Base-by-base conservation (phyloP, 2,797 vertebrate genomes). In the Sebastes itinus region DNA sequence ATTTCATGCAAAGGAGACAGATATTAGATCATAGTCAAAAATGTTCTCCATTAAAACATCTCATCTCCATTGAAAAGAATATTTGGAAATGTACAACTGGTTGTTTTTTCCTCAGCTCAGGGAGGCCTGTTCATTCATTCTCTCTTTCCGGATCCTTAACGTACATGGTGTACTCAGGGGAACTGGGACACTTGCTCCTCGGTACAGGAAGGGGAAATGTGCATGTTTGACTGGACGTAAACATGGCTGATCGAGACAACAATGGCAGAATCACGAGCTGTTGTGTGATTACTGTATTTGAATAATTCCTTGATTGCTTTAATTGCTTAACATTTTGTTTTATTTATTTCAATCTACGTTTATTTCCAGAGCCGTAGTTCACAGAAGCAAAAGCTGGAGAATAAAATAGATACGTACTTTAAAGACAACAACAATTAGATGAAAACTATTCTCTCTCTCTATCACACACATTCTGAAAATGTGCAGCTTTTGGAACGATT, bases 141-240 rank as follows among this genome's bases (percentile, higher is more conserved):
- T 60, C 55, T 83, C 46, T 60, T 69, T 61, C 60, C 27, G 42
- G 76, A 72, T 76, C 61, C 82, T 72, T 56, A 75, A 80, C 30
- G 64, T 79, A 79, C 71, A 81, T 5, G 2, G 42, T 65, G 75
- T 80, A 23, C 78, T 72, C 59, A 4, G 13, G 78, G 70, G 84
- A 85, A 60, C 72, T 63, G 63, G 58, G 30, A 75, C 13, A 59
- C 68, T 46, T 58, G 74, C 66, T 72, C 58, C 72, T 69, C 30
- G 14, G 61, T 27, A 59, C 60, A 89, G 85, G 86, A 90, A 88
- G 68, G 56, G 83, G 81, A 88, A 88, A 77, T 71, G 70, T 81
- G 67, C 52, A 64, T 67, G 59, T 74, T 52, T 56, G 27, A 68
- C 61, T 56, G 30, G 20, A 68, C 1, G 6, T 68, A 85, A 86